phyloP scores from a whole-genome alignment of 1,140 invertebrate genomes.

The Eupristina koningsbergeri region DNA sequence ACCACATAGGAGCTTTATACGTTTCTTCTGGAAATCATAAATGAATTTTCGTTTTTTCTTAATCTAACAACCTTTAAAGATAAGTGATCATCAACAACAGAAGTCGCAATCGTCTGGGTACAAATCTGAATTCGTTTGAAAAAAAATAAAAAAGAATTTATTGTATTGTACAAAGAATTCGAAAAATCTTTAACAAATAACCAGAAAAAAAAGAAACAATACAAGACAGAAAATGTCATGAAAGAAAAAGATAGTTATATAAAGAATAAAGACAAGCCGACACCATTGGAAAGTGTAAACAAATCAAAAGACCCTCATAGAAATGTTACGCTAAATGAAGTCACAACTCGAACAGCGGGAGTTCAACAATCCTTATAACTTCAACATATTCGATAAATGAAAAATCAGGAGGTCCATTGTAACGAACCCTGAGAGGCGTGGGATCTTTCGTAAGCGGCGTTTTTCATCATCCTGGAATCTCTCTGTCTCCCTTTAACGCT shows the following conservation, averaged over 20 bases:
- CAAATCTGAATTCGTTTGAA: too few species aligned
- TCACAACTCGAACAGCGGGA: conserved; percentile 65
- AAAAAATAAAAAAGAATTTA: neutral
- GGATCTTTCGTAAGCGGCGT: conserved; percentile 60
- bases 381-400: conserved; percentile 51
- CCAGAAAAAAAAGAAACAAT: neutral
- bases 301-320: conserved; percentile 37
- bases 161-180: conserved; percentile 6
- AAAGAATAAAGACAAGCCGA: conserved; percentile 39
- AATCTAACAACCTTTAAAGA: neutral
- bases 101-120: neutral
- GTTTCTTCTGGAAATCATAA: conserved; percentile 40
- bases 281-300: conserved; percentile 49
- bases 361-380: conserved; percentile 50
- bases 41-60: conserved; percentile 49
- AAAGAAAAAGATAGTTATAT: neutral
- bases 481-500: neutral
- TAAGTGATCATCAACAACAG: neutral
- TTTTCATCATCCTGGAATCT: conserved; percentile 63
- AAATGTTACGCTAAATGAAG: conserved; percentile 64
- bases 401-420: conserved; percentile 61
- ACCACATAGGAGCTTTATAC: neutral
- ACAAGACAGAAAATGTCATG: neutral
- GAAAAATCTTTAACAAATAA: conserved; percentile 3
- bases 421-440: conserved; percentile 57